A percentile compares a stretch with the other conserved stretches of the same genome.
Evolutionary conservation across 1,140 invertebrate genomes (phyloP).

Genomic region (Bombyx mandarina): DNA sequence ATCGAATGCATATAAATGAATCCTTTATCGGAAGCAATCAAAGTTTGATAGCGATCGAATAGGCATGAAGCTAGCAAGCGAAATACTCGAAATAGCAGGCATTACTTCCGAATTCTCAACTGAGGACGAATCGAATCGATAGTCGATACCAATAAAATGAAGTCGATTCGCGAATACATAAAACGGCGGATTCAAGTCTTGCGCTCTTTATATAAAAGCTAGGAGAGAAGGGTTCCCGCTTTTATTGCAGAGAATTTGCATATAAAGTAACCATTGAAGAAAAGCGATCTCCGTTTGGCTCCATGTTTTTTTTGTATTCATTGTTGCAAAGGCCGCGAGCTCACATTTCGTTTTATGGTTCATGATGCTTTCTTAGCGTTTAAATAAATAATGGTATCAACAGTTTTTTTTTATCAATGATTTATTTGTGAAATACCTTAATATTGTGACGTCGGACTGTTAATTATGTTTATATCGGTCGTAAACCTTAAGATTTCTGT

Average conservation of each 20-base stretch:
- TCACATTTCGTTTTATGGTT: constrained; percentile 53
- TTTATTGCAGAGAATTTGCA: constrained; percentile 69
- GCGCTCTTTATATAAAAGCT: constrained; percentile 54
- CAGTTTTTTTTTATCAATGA: constrained; percentile 38
- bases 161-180: constrained; percentile 66
- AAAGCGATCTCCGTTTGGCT: constrained; percentile 63
- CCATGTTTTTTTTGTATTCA: constrained; percentile 61
- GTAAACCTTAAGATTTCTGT: constrained; percentile 17
- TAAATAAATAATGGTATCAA: constrained; percentile 64
- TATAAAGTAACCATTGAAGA: constrained; percentile 71
- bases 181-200: constrained; percentile 62
- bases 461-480: constrained; percentile 26
- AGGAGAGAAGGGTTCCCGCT: constrained; percentile 64
- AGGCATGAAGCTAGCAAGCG: constrained; percentile 34
- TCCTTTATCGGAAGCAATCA: constrained; percentile 39
- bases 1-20: constrained; percentile 32
- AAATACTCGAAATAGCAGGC: constrained; percentile 41
- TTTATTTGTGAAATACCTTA: constrained; percentile 51
- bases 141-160: constrained; percentile 64
- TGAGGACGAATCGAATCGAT: constrained; percentile 46
- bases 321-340: constrained; percentile 54
- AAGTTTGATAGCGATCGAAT: constrained; percentile 49
- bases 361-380: constrained; percentile 54
- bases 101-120: constrained; percentile 52
- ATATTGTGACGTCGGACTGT: constrained; percentile 24